Evolutionary conservation across 2,797 vertebrate genomes (phyloP).

Genomic region (Scyliorhinus canicula): DNA sequence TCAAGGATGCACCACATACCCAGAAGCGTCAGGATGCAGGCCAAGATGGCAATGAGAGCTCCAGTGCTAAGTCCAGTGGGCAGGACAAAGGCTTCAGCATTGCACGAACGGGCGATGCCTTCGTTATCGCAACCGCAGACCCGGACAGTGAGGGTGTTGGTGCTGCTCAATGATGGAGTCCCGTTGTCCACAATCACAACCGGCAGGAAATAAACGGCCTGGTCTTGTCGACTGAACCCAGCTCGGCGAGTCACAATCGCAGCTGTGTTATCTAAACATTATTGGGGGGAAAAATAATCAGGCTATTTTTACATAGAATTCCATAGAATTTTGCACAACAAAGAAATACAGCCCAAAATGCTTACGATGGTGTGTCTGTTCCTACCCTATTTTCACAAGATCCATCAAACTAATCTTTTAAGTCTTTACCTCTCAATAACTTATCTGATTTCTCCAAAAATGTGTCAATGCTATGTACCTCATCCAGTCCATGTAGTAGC

Average conservation of each 20-base stretch:
- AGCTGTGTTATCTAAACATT: constrained; percentile 82
- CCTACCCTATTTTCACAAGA: not conserved
- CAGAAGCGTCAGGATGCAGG: constrained; percentile 82
- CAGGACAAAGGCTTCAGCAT: constrained; percentile 78
- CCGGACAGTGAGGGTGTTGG: constrained; percentile 83
- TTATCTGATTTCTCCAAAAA: not conserved
- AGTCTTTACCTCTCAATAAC: not conserved
- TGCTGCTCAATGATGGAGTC: constrained; percentile 84
- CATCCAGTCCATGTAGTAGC: not conserved
- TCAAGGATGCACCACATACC: constrained; percentile 63
- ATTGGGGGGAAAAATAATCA: not conserved
- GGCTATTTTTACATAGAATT: not conserved
- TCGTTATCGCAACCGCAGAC: constrained; percentile 85
- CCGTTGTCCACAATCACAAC: constrained; percentile 87
- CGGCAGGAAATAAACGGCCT: constrained; percentile 77
- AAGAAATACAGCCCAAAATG: not conserved
- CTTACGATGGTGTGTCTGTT: not conserved
- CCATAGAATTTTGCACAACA: not conserved
- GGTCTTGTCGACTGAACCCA: constrained; percentile 81
- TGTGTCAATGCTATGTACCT: not conserved
- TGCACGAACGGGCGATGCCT: constrained; percentile 76
- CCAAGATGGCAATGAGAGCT: constrained; percentile 87
- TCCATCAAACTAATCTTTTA: not conserved
- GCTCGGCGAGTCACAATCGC: constrained; percentile 76
- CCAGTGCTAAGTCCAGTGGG: constrained; percentile 87